Percentiles rank a stretch among this genome's conserved stretches.
Conservation (phyloP, 2,113 vertebrate genomes). For the Ceyx melanurus region DNA sequence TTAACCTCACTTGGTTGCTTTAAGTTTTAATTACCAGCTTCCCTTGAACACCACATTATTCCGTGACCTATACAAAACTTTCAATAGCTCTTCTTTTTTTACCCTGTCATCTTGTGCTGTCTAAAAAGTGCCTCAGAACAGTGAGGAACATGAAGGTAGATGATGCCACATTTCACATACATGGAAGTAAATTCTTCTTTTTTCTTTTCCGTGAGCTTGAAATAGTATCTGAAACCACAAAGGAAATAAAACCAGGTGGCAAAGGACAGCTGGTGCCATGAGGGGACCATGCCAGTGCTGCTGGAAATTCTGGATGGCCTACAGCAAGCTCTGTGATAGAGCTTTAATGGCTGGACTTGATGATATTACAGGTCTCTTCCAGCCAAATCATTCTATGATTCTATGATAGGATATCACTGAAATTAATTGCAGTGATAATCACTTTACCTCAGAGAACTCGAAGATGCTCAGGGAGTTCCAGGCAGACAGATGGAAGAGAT, state of each 20-base stretch:
- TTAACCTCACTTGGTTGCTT: neutral
- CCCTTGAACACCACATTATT: neutral
- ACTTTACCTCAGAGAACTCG: neutral
- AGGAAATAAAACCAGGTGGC: constrained; percentile 15
- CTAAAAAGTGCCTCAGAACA: neutral
- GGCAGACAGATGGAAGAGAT: rapidly evolving
- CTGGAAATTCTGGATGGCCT: neutral
- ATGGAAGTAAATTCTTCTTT: neutral
- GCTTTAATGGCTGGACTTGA: too few species aligned
- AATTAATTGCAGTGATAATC: neutral
- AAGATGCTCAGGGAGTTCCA: neutral
- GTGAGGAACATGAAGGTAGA: rapidly evolving
- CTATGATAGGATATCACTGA: neutral
- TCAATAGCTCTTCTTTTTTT: neutral
- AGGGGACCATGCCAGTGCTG: neutral
- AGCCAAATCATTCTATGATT: too few species aligned
- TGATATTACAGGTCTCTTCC: too few species aligned
- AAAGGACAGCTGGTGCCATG: neutral
- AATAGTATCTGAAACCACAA: constrained; percentile 4
- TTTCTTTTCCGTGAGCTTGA: neutral
- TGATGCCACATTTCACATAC: neutral
- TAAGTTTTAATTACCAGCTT: neutral
- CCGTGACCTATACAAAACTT: neutral
- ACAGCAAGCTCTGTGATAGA: neutral
- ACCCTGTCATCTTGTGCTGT: neutral